These are phyloP conservation scores for Zalophus californianus DNA, from an alignment of 2,797 vertebrate genomes.

Conservation along the genomic window DNA sequence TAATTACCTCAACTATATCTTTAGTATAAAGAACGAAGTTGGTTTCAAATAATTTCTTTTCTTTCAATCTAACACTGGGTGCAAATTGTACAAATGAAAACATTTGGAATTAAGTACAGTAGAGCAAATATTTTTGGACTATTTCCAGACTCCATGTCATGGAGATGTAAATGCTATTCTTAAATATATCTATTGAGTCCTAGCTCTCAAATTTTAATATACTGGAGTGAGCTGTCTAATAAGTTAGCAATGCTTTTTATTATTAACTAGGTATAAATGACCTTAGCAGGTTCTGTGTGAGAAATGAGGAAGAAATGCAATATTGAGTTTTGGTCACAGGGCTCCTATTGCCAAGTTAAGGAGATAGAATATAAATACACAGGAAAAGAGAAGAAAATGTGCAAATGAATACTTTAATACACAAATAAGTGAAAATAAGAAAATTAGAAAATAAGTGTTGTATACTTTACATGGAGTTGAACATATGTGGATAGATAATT, in stretches of 20 bases:
- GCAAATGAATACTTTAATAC: background rate
- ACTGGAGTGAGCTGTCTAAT: background rate
- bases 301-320: background rate
- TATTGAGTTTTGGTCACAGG: background rate
- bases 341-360: background rate
- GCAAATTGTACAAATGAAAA: background rate
- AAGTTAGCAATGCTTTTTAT: background rate
- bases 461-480: background rate
- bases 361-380: background rate
- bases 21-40: background rate
- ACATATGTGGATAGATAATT: background rate
- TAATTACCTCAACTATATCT: background rate
- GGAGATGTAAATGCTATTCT: background rate
- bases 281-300: background rate
- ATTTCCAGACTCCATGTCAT: background rate
- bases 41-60: background rate
- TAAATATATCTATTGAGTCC: background rate
- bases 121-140: slow-evolving; percentile 32
- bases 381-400: background rate
- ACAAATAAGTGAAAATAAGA: background rate
- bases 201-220: background rate
- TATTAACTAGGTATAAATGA: background rate
- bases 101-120: background rate
- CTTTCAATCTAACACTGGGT: background rate
- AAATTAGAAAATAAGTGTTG: background rate